Base-by-base conservation (phyloP, 2,888 invertebrate genomes). In the Cloeon dipterum region DNA sequence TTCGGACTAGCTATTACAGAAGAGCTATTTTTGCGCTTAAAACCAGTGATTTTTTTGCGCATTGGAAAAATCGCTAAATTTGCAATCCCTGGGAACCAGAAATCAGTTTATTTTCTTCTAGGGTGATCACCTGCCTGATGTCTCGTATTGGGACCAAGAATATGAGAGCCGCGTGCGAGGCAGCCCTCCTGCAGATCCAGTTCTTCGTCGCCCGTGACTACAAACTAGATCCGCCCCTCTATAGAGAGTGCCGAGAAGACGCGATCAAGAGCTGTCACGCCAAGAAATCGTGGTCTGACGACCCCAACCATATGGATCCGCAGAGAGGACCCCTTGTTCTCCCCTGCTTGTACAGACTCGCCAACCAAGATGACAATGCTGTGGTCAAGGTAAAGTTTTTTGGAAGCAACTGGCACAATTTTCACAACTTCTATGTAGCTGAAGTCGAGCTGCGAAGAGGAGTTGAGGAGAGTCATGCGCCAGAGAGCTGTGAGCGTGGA, bases 181-280 rank as follows among this genome's bases (percentile, higher is more conserved):
- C 77, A 43, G 79, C 88, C 7, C 62, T 98, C 32, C 63, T 96
- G 40, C 88, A 94, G 57, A 88, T 98, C 49, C 93, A 98, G 52
- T 98, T 93, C 57, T 98, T 98, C 57, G 73, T 96, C 42, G 82
- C 89, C 0, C 69, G 98, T 47, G 86, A 96, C 58, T 98, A 88
- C 54, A 86, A 82, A 49, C 59, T 93, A 34, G 91, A 93, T 56
- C 81, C 88, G 0, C 75, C 75, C 46, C 59, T 98, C 32, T 96
- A 85, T 52, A 70, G 73, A 50, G 74, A 77, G 20, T 98, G 96
- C 52, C 78, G 74, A 48, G 68, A 71, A 43, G 93, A 94, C 60
- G 93, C 94, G 3, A 65, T 69, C 3, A 70, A 68, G 38, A 65
- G 75, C 23, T 94, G 93, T 52, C 72, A 77, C 49, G 82, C 81